Base-by-base conservation (phyloP, 2,113 vertebrate genomes). In the Noturus placidus region DNA sequence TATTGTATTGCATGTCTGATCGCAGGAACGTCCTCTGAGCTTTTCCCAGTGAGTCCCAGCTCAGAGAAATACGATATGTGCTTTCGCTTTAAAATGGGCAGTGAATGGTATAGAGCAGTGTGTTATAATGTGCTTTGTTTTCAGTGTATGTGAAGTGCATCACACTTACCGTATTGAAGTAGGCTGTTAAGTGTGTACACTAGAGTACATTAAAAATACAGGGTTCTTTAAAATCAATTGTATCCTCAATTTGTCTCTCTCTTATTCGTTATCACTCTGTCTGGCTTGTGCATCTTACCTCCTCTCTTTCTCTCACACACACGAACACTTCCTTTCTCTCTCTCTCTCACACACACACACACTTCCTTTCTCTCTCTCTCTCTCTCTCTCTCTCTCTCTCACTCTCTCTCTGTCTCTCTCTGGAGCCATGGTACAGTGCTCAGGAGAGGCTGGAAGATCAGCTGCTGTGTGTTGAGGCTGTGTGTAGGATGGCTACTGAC, bases 401-500 rank as follows among this genome's bases (percentile, higher is more conserved):
- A 52, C 30, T 61, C 27, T 46, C 38, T 83, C 38, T 72, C 38
- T 83, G 33, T 22, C 35, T 54, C 38, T 74, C 50, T 46, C 57
- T 3, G 11, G 56, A 67, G 80, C 72, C 84, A 72, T 42, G 69
- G 83, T 85, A 85, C 25, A 42, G 86, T 89, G 84, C 89, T 72
- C 52, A 80, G 81, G 91, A 89, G 89, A 87, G 63, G 87, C 82
- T 94, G 65, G 83, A 87, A 86, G 87, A 90, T 90, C 90, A 92
- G 93, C 93, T 93, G 93, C 89, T 84, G 89, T 88, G 90, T 88
- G 89, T 88, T 86, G 90, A 90, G 90, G 61, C 84, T 89, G 89
- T 91, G 91, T 88, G 90, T 93, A 89, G 94, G 93, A 93, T 91
- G 94, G 92, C 89, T 93, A 92, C 95, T 96, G 95, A 96, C 94